Percentiles rank a stretch among this genome's conserved stretches.
phyloP scores from a whole-genome alignment of 2,888 invertebrate genomes.

The Drosophila parthenogenetica region DNA sequence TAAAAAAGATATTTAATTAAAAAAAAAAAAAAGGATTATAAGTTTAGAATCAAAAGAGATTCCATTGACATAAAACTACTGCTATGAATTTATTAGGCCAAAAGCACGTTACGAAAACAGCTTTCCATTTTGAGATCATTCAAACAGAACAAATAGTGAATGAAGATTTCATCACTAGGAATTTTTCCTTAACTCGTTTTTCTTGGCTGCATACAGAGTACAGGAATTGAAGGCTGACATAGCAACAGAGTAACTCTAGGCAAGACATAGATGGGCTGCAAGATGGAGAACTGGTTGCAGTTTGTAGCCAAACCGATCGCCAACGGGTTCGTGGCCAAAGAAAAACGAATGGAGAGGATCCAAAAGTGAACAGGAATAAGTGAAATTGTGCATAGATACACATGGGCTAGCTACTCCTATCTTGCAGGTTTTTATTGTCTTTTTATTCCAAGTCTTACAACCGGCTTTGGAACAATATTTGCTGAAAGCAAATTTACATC shows the following conservation, averaged over 20 bases:
- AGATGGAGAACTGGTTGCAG: slow-evolving; percentile 21
- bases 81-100: background rate
- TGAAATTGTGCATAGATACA: slow-evolving; percentile 49
- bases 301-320: slow-evolving; percentile 43
- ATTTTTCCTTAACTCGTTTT: background rate
- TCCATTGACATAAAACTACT: background rate
- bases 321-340: slow-evolving; percentile 17
- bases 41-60: too few relatives aligned
- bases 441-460: background rate
- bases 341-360: slow-evolving; percentile 9
- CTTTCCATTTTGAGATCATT: background rate
- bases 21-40: too few relatives aligned
- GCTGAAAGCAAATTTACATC: background rate
- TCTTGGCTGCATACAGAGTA: background rate
- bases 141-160: background rate
- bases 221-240: background rate
- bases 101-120: background rate
- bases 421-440: slow-evolving; percentile 6
- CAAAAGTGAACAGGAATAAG: slow-evolving; percentile 52
- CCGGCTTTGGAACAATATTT: slow-evolving; percentile 1
- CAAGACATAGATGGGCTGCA: background rate
- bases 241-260: slow-evolving; percentile 13
- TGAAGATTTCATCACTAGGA: background rate
- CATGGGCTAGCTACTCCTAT: slow-evolving; percentile 5
- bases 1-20: too few relatives aligned